A percentile compares a stretch with the other conserved stretches of the same genome.
Evolutionary conservation across 2,113 vertebrate species (phyloP).

Genomic region (Lophochroa leadbeateri): DNA sequence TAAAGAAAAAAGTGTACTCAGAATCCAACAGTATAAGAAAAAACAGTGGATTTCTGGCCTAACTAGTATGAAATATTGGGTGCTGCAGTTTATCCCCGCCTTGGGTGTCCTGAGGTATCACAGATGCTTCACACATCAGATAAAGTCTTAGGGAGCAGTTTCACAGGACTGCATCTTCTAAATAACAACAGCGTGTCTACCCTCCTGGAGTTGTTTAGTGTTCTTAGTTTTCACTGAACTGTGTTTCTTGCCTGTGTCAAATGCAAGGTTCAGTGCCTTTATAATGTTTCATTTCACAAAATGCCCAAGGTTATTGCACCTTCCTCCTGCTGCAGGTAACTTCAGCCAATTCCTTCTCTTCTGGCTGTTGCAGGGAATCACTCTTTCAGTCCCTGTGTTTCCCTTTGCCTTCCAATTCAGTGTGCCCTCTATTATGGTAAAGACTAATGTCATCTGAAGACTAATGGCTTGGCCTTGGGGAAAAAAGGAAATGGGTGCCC

Average conservation of each 20-base stretch:
- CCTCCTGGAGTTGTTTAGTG: neutral
- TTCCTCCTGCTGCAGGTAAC: neutral
- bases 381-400: neutral
- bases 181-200: neutral
- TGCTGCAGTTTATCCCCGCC: neutral
- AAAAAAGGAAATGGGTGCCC: neutral
- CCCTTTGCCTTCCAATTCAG: neutral
- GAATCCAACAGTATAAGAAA: neutral
- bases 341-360: neutral
- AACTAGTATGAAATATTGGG: neutral
- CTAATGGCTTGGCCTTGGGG: neutral
- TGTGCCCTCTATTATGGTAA: neutral
- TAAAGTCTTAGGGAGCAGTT: neutral
- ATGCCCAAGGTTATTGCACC: neutral
- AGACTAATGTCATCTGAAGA: neutral
- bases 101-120: neutral
- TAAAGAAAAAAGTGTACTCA: neutral
- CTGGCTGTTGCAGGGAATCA: neutral
- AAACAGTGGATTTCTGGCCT: neutral
- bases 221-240: neutral
- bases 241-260: neutral
- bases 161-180: neutral
- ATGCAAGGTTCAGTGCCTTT: neutral
- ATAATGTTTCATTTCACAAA: neutral
- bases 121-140: neutral